Percentiles rank a stretch among this genome's conserved stretches.
Evolutionary conservation across 2,113 vertebrate species (phyloP).

Genomic region (Maylandia zebra): DNA sequence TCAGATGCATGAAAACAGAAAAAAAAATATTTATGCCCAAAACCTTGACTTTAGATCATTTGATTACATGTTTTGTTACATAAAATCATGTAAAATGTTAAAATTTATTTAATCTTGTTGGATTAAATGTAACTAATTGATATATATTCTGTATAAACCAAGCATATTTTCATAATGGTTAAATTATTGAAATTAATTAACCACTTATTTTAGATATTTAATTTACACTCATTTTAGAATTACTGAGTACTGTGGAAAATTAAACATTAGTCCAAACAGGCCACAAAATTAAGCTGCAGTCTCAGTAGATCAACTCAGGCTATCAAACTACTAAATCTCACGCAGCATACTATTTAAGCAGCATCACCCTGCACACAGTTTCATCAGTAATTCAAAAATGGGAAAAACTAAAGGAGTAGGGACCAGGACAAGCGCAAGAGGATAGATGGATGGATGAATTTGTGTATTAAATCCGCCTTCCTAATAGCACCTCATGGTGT

Average conservation of each 20-base stretch:
- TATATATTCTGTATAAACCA: neutral
- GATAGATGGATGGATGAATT: neutral
- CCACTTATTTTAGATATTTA: neutral
- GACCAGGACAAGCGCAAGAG: neutral
- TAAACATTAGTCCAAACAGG: neutral
- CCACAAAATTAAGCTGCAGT: neutral
- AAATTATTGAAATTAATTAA: neutral
- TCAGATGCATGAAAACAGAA: neutral
- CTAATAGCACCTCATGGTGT: neutral
- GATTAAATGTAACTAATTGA: neutral
- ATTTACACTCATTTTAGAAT: neutral
- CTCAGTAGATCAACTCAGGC: neutral
- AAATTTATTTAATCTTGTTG: accelerated
- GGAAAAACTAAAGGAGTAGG: neutral
- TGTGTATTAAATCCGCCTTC: neutral
- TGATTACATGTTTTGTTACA: neutral
- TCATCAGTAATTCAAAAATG: neutral
- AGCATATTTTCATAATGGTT: neutral
- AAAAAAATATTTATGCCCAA: neutral
- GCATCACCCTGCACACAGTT: neutral
- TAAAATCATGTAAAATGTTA: neutral
- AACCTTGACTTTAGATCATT: neutral
- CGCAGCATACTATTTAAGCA: neutral
- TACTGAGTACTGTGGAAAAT: neutral
- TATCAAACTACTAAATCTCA: no score